phyloP scores from a whole-genome alignment of 1,140 invertebrate species.

The Drosophila quadrilineata region DNA sequence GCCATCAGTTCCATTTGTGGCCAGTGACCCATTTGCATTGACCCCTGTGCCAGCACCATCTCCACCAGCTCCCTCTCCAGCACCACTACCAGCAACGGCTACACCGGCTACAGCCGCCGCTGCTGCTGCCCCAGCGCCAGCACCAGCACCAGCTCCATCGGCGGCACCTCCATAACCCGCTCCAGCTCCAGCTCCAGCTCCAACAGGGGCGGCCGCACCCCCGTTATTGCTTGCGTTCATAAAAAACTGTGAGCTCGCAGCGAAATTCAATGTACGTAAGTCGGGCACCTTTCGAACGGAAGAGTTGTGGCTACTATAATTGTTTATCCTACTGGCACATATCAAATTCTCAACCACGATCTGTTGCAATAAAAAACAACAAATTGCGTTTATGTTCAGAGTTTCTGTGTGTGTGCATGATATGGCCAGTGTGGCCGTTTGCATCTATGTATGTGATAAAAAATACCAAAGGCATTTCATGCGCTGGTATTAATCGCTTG shows the following conservation, averaged over 20 bases:
- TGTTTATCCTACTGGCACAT: slow-evolving; percentile 10
- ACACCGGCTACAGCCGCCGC: slow-evolving; percentile 1
- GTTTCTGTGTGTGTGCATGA: slow-evolving; percentile 6
- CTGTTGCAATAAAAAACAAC: slow-evolving; percentile 30
- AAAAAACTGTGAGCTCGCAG: slow-evolving; percentile 15
- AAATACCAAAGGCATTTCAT: neutral
- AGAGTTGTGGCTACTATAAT: neutral
- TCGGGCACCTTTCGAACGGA: neutral
- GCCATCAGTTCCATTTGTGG: slow-evolving; percentile 24
- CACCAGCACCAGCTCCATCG: slow-evolving; percentile 4
- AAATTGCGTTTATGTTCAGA: slow-evolving; percentile 35
- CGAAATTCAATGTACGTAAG: neutral
- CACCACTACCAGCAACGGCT: slow-evolving; percentile 9
- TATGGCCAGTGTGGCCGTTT: slow-evolving; percentile 9
- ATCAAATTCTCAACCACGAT: slow-evolving; percentile 21
- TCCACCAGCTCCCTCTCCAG: neutral
- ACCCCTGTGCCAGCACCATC: slow-evolving; percentile 16
- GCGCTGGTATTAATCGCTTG: no score
- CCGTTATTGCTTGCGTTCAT: slow-evolving; percentile 57
- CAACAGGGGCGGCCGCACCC: slow-evolving; percentile 35
- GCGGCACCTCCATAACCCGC: slow-evolving; percentile 12
- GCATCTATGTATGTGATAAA: no score
- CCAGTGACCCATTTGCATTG: slow-evolving; percentile 2
- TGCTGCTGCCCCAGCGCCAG: slow-evolving; percentile 2
- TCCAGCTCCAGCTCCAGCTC: slow-evolving; percentile 16